Base-by-base conservation (phyloP, 1,140 invertebrate genomes). In the Diachasma alloeum region DNA sequence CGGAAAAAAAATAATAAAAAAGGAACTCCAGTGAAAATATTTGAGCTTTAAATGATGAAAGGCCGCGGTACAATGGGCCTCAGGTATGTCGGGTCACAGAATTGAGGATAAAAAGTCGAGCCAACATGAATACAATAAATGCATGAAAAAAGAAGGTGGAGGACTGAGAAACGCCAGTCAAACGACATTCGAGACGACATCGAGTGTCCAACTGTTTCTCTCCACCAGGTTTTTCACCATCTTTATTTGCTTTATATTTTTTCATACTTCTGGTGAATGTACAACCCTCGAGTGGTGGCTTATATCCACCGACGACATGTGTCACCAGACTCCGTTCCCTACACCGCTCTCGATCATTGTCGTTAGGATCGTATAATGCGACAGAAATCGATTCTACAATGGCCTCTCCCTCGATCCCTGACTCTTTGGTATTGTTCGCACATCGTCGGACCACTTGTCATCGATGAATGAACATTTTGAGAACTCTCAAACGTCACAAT, bases 161-260 rank as follows among this genome's bases (percentile, higher is more conserved):
- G 37, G 22, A 74, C 36, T n/a, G 5, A 22, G 13, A 44, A 44
- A 17, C 81, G 81, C 79, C 82, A 76, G 79, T 83, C 81, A 82
- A 79, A 73, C 77, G 76, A 83, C 81, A 81, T 81, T 81, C 74
- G 46, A 46, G 71, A 66, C 71, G 82, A 83, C 82, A 81, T 83
- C 76, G 80, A 83, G 82, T 82, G 81, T 83, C 82, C 79, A 72
- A 63, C 77, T 79, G 77, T 80, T 82, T 83, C 78, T 56, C 24
- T 53, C 44, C 44, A 78, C 53, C 53, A 19, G 48, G n/a, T 22
- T 75, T 75, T 63, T 77, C 48, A 24, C 67, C 10, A 74, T 42
- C 72, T 74, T 63, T 72, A 24, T 31, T 53, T 15, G 8, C 24
- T 42, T 39, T 56, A 22, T 56, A 13, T 39, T 39, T 66, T 8